These are phyloP conservation scores for Semotilus atromaculatus DNA, from an alignment of 2,797 vertebrate genomes.

Conservation along the genomic window DNA sequence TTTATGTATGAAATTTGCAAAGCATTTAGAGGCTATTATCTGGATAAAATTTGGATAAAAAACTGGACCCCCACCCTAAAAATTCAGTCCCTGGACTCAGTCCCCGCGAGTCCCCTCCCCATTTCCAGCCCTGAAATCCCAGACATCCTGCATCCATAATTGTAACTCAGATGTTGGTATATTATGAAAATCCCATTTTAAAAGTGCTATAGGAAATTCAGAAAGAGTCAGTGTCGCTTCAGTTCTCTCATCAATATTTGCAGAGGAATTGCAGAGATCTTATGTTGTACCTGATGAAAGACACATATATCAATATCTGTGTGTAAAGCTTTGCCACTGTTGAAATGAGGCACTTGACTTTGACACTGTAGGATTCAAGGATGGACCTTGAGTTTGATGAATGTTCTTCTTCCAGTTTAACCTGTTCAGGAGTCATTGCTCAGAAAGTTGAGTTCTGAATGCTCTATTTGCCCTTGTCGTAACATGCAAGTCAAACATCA, in stretches of 20 bases:
- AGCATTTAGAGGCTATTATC: not conserved
- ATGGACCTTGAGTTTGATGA: slow-evolving; percentile 29
- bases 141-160: not conserved
- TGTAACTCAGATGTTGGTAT: not conserved
- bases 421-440: slow-evolving; percentile 41
- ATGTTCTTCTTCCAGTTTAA: slow-evolving; percentile 42
- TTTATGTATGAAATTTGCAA: not conserved
- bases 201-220: not conserved
- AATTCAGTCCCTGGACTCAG: not conserved
- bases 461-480: slow-evolving; percentile 2
- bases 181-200: not conserved
- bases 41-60: not conserved
- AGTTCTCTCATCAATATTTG: not conserved
- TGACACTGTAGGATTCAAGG: slow-evolving; percentile 1
- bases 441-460: slow-evolving; percentile 11
- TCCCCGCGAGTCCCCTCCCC: not conserved
- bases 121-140: not conserved
- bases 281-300: not conserved
- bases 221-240: not conserved
- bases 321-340: slow-evolving; percentile 10
- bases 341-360: slow-evolving; percentile 12
- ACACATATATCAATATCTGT: slow-evolving; percentile 3
- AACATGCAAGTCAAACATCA: slow-evolving; percentile 21
- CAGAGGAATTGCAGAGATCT: not conserved
- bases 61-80: not conserved